Evolutionary conservation across 2,888 invertebrate species (phyloP).

Genomic region (Nowickia ferox): DNA sequence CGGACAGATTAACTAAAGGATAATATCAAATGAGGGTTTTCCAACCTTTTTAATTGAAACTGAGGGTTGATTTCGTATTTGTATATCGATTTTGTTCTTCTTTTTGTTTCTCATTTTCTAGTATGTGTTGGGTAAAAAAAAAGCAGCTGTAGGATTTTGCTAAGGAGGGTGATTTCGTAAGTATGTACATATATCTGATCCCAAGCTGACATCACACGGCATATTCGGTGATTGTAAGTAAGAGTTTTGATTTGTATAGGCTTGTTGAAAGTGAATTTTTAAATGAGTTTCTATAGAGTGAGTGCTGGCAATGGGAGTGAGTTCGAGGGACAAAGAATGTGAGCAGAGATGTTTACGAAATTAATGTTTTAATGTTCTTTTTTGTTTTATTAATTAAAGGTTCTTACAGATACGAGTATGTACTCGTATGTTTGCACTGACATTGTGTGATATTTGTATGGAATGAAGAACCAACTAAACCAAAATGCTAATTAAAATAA

Average conservation of each 20-base stretch:
- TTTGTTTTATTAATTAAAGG: constrained; percentile 41
- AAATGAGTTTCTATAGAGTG: constrained; percentile 47
- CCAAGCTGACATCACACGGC: constrained; percentile 11
- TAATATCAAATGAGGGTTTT: constrained; percentile 60
- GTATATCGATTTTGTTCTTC: neutral
- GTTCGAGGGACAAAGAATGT: neutral
- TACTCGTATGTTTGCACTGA: constrained; percentile 29
- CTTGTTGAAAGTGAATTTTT: constrained; percentile 60
- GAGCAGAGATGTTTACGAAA: constrained; percentile 23
- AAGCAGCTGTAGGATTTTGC: constrained; percentile 39
- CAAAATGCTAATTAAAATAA: constrained; percentile 1
- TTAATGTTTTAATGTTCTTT: constrained; percentile 43
- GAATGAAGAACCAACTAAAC: neutral
- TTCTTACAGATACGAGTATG: constrained; percentile 10
- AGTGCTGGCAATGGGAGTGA: neutral
- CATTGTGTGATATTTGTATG: neutral
- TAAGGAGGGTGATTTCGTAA: constrained; percentile 33
- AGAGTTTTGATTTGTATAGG: constrained; percentile 27
- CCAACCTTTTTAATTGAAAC: constrained; percentile 61
- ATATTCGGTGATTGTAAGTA: neutral
- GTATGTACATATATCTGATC: neutral
- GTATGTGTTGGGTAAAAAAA: neutral
- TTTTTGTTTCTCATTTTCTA: neutral
- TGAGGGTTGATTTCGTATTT: constrained; percentile 61
- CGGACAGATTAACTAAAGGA: neutral